Evolutionary conservation across 2,113 vertebrate species (phyloP).

Genomic region (Fulmarus glacialis): DNA sequence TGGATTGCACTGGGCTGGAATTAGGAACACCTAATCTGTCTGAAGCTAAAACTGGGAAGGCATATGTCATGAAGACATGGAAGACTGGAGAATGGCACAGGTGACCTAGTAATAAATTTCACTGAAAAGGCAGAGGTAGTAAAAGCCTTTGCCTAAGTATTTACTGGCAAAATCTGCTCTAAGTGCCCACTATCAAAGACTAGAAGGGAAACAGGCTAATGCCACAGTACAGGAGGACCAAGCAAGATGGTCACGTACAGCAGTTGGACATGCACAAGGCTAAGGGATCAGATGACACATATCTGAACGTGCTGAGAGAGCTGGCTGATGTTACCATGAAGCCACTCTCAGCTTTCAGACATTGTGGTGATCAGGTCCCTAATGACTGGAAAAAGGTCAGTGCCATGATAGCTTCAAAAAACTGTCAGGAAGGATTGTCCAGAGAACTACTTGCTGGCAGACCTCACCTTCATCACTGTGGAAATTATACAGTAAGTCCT

Average conservation of each 20-base stretch:
- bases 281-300: not conserved
- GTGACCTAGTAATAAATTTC: not conserved
- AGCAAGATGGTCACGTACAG: not conserved
- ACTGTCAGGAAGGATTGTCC: not conserved
- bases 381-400: not conserved
- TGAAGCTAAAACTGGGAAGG: not conserved
- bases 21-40: not conserved
- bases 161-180: not conserved
- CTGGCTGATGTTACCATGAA: not conserved
- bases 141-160: not conserved
- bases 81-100: not conserved
- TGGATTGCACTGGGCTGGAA: not conserved
- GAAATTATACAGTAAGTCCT: not conserved
- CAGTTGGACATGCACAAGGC: fast-evolving
- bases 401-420: not conserved
- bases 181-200: not conserved
- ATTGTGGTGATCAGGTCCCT: not conserved
- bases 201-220: not conserved
- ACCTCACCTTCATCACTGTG: not conserved
- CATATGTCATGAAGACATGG: not conserved
- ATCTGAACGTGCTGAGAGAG: fast-evolving
- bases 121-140: not conserved
- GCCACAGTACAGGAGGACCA: not conserved
- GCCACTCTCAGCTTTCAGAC: not conserved
- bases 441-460: not conserved